These are phyloP conservation scores for Melanotaenia trifasciata DNA, from an alignment of 2,797 vertebrate species.

Conservation along the genomic window DNA sequence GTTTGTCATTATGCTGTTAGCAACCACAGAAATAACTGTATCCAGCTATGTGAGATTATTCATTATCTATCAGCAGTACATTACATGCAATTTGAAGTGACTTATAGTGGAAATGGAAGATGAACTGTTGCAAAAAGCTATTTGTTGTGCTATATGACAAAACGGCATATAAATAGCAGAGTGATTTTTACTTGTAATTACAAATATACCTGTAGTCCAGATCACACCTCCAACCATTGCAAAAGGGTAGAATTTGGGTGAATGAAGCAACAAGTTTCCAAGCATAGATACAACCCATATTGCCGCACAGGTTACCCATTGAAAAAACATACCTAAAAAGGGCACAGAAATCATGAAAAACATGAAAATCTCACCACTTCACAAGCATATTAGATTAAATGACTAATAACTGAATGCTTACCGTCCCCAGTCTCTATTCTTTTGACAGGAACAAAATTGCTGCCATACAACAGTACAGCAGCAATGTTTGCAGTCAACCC, in stretches of 20 bases:
- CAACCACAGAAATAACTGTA: not conserved
- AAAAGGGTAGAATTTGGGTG: constrained; percentile 89
- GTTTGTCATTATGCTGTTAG: not conserved
- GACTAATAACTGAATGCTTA: constrained; percentile 63
- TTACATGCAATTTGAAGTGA: not conserved
- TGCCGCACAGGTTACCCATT: constrained; percentile 91
- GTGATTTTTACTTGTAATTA: not conserved
- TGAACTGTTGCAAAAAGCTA: not conserved
- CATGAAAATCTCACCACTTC: not conserved
- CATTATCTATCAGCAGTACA: not conserved
- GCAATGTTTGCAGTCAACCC: constrained; percentile 85
- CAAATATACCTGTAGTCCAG: constrained; percentile 92
- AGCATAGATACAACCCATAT: constrained; percentile 88
- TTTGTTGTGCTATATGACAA: not conserved
- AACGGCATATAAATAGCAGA: not conserved
- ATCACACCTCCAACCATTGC: constrained; percentile 92
- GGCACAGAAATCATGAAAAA: not conserved
- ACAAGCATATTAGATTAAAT: not conserved
- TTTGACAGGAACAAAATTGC: constrained; percentile 91
- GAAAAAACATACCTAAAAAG: constrained; percentile 91
- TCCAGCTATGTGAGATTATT: not conserved
- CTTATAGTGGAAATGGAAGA: not conserved
- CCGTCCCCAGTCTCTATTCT: constrained; percentile 91
- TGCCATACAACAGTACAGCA: constrained; percentile 88
- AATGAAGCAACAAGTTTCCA: constrained; percentile 84